Evolutionary conservation across 2,113 vertebrate genomes (phyloP), one percentile per base, ranked within the genome.

Genomic region (Caloenas nicobarica): DNA sequence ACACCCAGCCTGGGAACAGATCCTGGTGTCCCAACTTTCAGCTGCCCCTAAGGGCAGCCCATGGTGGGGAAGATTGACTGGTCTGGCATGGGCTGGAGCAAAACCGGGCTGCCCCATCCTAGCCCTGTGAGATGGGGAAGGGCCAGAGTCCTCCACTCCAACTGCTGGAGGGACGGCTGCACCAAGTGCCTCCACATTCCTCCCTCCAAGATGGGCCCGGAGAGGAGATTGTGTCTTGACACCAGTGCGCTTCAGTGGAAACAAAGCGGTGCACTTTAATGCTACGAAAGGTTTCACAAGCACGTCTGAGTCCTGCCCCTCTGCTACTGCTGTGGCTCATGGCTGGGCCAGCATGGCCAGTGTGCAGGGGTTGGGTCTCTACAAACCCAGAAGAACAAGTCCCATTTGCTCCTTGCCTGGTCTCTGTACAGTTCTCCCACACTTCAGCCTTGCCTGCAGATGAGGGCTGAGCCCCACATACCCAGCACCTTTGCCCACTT

Each of bases 211-310:
- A 91, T 80, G 46, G 65, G 70, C 80, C 56, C 2, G 0, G 22
- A 91, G 81, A 77, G n/a, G 62, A 94, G 36, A 74, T 10, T 0
- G 1, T 81, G 19, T 68, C 64, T 81, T 16, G 61, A 78, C 83
- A 86, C 50, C 36, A 10, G 10, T 3, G 40, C 28, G 73, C 54
- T 86, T 94, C 61, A 36, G 58, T 86, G 86, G 72, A 62, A 94
- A 84, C 62, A 48, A 58, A 80, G 56, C 1, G 4, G 65, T 38
- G 73, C 73, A 40, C 86, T 97, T 97, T 97, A 97, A 97, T 97
- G 83, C 94, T 84, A 79, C 93, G 77, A 57, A 68, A 38, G 26
- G 33, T 76, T 91, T 92, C 77, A 95, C 89, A 95, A 73, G 73
- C 57, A 44, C 84, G 51, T 60, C 81, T 5, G 19, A 83, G 7